A percentile compares a stretch with the other conserved stretches of the same genome.
phyloP scores from a whole-genome alignment of 2,888 invertebrate genomes.

The Pachymerium ferrugineum region DNA sequence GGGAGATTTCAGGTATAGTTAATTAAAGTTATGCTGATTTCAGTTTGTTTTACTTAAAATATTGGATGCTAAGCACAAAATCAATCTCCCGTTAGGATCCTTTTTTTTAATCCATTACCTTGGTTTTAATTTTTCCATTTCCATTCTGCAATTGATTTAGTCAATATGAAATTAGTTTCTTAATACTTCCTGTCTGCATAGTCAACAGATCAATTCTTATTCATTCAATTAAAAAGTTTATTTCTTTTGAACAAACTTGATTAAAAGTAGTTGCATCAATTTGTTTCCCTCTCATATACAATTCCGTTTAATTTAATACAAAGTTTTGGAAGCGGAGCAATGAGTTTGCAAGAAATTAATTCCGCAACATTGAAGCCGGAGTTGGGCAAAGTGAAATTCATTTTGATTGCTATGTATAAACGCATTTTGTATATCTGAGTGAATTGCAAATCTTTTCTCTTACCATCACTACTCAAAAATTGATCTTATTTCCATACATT shows the following conservation, averaged over 20 bases:
- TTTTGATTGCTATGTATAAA: neutral
- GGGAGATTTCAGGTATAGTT: too few relatives aligned
- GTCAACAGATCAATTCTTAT: too few relatives aligned
- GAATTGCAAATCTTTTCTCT: neutral
- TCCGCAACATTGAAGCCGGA: neutral
- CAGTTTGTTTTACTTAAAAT: too few relatives aligned
- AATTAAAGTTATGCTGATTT: too few relatives aligned
- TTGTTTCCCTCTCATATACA: neutral
- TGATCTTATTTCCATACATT: neutral
- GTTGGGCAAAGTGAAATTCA: constrained; percentile 4
- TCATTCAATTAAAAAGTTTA: neutral
- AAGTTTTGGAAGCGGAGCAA: neutral
- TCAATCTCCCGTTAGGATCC: too few relatives aligned
- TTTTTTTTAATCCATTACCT: too few relatives aligned
- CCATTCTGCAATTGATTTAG: too few relatives aligned
- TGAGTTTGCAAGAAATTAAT: constrained; percentile 13
- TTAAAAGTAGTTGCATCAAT: constrained; percentile 7
- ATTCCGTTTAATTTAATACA: neutral
- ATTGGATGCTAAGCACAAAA: too few relatives aligned
- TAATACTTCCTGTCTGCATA: too few relatives aligned
- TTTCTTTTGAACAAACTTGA: neutral
- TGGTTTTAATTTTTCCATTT: too few relatives aligned
- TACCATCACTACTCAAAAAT: neutral
- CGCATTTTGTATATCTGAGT: neutral
- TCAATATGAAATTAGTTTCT: too few relatives aligned